A percentile compares a stretch with the other conserved stretches of the same genome.
phyloP scores from a whole-genome alignment of 2,888 invertebrate genomes.

The Drosophila peninsularis region DNA sequence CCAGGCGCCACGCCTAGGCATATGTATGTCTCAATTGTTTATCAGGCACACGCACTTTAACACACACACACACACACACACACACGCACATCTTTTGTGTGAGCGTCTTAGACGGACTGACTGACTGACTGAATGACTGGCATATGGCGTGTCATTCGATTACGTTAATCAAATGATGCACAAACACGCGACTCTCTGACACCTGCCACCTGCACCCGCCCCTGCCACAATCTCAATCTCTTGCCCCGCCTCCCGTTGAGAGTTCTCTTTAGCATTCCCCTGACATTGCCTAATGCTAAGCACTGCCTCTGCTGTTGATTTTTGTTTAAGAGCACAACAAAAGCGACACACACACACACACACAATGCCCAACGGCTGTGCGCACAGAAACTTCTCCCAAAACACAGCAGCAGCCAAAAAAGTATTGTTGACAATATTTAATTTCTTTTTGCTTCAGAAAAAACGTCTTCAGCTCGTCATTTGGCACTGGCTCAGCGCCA shows the following conservation, averaged over 20 bases:
- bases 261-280: constrained; percentile 25
- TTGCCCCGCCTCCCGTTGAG: background rate
- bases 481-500: background rate
- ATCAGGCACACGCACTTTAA: constrained; percentile 54
- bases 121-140: constrained; percentile 53
- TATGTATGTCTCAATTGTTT: constrained; percentile 67
- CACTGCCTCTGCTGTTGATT: constrained; percentile 57
- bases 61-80: background rate
- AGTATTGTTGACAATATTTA: constrained; percentile 18
- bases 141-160: constrained; percentile 77
- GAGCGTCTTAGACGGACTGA: constrained; percentile 20
- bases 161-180: constrained; percentile 79
- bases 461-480: constrained; percentile 5
- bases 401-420: background rate
- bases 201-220: background rate
- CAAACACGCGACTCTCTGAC: constrained; percentile 37
- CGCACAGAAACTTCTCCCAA: constrained; percentile 1
- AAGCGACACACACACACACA: constrained; percentile 23
- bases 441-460: constrained; percentile 15
- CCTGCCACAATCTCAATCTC: constrained; percentile 9
- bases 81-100: background rate
- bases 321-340: constrained; percentile 60
- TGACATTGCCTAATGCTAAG: constrained; percentile 48
- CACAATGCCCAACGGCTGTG: constrained; percentile 29
- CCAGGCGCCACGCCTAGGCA: background rate